Percentiles rank a stretch among this genome's conserved stretches.
These are phyloP conservation scores for Blastobasis lacticolella DNA, from an alignment of 2,888 invertebrate species.

Conservation along the genomic window DNA sequence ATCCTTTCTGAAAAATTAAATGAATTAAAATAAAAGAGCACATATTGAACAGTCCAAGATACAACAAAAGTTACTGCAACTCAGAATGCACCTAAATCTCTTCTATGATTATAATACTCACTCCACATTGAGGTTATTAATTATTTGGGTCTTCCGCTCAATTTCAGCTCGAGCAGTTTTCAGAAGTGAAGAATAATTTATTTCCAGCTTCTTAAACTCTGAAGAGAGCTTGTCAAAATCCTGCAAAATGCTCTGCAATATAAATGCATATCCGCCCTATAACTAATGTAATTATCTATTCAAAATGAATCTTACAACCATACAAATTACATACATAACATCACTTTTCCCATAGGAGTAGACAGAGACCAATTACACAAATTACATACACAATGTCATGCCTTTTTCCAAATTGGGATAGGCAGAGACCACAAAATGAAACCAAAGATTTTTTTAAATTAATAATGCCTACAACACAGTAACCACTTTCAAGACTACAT, in stretches of 20 bases:
- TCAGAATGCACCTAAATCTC: too few species aligned
- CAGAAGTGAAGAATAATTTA: slow-evolving; percentile 55
- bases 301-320: too few species aligned
- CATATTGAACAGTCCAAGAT: not conserved
- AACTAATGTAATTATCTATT: not conserved
- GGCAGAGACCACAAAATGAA: too few species aligned
- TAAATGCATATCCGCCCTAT: slow-evolving; percentile 56
- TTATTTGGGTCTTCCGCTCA: slow-evolving; percentile 52
- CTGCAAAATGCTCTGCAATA: slow-evolving; percentile 64
- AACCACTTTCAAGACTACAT: too few species aligned
- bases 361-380: too few species aligned
- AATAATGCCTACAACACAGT: too few species aligned
- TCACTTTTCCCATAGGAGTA: too few species aligned
- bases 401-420: too few species aligned
- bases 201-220: slow-evolving; percentile 46
- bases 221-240: slow-evolving; percentile 48
- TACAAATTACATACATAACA: too few species aligned
- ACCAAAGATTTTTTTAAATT: too few species aligned
- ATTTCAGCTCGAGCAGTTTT: slow-evolving; percentile 58
- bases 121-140: slow-evolving; percentile 50
- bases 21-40: not conserved
- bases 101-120: slow-evolving; percentile 29
- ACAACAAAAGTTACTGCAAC: too few species aligned
- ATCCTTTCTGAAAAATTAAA: slow-evolving; percentile 46
- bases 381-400: too few species aligned